These are phyloP conservation scores for Dolichotis patagonum DNA, from an alignment of 2,113 vertebrate genomes.

Conservation along the genomic window DNA sequence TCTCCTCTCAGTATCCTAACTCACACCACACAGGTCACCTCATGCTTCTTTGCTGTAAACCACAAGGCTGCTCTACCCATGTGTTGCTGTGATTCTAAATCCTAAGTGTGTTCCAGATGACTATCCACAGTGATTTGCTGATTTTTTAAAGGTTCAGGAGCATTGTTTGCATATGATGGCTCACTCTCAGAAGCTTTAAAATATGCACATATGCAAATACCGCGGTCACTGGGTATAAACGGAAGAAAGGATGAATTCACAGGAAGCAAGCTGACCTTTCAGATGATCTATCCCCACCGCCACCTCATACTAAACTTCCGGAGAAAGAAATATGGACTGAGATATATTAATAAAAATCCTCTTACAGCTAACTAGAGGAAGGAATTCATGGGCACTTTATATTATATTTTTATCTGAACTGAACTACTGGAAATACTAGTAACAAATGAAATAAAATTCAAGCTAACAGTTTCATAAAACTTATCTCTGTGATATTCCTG, in stretches of 20 bases:
- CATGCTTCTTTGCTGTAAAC: background rate
- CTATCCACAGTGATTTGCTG: background rate
- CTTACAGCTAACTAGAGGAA: background rate
- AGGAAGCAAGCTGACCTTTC: background rate
- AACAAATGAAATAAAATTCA: background rate
- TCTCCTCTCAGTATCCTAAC: background rate
- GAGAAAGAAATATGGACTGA: background rate
- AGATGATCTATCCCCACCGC: background rate
- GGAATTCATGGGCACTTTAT: background rate
- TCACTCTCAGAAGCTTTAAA: background rate
- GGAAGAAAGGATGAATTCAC: background rate
- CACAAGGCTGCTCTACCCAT: background rate
- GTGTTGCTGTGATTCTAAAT: background rate
- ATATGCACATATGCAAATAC: background rate
- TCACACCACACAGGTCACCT: background rate
- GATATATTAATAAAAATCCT: background rate
- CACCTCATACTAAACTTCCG: background rate
- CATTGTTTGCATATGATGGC: background rate
- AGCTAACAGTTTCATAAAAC: background rate
- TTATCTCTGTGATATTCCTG: background rate
- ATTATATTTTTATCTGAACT: conserved; percentile 14
- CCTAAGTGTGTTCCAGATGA: background rate
- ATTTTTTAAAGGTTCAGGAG: background rate
- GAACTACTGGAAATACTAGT: background rate
- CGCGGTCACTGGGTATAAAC: background rate